Percentiles rank a stretch among this genome's conserved stretches.
Conservation (phyloP, 2,113 vertebrate species). For the Paradoxurus hermaphroditus region DNA sequence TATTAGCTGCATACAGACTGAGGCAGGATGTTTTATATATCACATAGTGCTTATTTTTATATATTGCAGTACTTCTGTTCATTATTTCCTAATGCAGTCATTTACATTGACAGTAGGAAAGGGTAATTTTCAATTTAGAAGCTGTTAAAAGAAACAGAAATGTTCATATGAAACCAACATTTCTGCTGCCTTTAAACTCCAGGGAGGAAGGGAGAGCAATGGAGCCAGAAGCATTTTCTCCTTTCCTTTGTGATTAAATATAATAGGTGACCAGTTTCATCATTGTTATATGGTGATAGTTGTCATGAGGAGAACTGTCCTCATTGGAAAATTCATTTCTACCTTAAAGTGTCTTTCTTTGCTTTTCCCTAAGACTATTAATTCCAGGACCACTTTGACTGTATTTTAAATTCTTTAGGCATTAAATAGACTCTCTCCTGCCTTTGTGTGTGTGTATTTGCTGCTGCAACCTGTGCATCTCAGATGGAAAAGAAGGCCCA, state of each 20-base stretch:
- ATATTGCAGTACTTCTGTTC: background rate
- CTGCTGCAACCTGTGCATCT: background rate
- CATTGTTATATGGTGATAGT: background rate
- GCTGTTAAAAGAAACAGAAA: background rate
- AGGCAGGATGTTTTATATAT: background rate
- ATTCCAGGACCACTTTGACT: background rate
- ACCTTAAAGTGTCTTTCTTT: background rate
- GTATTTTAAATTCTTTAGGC: background rate
- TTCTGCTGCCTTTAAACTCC: background rate
- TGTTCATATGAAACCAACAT: background rate
- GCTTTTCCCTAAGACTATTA: background rate
- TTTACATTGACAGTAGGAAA: background rate
- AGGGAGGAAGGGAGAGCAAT: background rate
- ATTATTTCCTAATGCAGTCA: background rate
- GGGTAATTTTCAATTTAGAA: background rate
- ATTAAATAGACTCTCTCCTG: background rate
- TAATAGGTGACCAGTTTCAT: background rate
- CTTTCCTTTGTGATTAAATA: background rate
- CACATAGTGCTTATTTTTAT: background rate
- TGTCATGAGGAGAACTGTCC: background rate
- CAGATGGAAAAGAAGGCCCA: background rate
- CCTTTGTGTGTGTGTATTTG: background rate
- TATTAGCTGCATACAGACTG: background rate
- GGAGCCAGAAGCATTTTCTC: background rate
- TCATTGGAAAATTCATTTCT: background rate